These are phyloP conservation scores for Crocodylus rhombifer DNA, from an alignment of 2,797 vertebrate genomes.

Conservation along the genomic window DNA sequence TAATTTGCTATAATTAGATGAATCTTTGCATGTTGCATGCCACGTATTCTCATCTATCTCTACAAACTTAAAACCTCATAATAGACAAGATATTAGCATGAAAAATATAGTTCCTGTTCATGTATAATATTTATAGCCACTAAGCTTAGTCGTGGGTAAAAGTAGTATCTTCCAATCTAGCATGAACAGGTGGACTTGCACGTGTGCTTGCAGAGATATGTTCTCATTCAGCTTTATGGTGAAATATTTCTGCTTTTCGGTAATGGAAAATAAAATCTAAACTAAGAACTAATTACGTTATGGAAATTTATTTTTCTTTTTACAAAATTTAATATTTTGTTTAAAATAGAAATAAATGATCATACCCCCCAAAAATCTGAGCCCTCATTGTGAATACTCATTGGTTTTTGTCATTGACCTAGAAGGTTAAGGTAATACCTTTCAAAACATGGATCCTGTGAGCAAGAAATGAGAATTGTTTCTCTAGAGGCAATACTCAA, in stretches of 20 bases:
- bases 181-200: neutral
- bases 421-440: neutral
- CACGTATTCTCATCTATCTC: neutral
- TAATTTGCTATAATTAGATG: neutral
- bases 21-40: neutral
- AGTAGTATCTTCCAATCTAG: neutral
- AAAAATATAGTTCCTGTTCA: neutral
- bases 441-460: neutral
- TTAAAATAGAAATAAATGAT: neutral
- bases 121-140: neutral
- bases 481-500: neutral
- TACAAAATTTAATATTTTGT: neutral
- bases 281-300: neutral
- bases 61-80: neutral
- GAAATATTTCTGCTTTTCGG: neutral
- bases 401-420: neutral
- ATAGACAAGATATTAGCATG: neutral
- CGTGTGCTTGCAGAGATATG: neutral
- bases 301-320: neutral
- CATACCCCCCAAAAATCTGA: neutral
- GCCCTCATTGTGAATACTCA: neutral
- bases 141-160: neutral
- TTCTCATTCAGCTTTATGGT: neutral
- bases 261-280: neutral
- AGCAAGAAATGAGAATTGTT: neutral